phyloP scores from a whole-genome alignment of 92 coral and sea anemone genomes.

The Palythoa grandis region DNA sequence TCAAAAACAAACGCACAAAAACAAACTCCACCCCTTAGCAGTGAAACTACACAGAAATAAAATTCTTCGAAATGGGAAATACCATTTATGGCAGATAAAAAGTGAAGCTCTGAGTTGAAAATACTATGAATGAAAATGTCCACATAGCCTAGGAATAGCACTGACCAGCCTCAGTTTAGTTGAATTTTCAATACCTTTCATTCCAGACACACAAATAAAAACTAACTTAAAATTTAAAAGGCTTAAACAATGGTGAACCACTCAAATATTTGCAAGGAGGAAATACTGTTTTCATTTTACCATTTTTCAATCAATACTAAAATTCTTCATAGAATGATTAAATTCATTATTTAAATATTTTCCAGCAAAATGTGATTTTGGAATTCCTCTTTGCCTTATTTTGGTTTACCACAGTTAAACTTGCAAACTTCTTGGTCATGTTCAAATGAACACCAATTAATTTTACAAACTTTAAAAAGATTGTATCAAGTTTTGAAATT shows the following conservation, averaged over 20 bases:
- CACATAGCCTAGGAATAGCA: slow-evolving; percentile 7
- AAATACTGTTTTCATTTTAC: not conserved
- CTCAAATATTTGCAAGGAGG: slow-evolving; percentile 2
- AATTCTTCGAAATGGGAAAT: not conserved
- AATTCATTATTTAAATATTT: too few relatives aligned
- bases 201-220: slow-evolving; percentile 1
- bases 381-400: slow-evolving; percentile 14
- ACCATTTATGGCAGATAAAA: not conserved
- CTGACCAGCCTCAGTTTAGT: slow-evolving; percentile 35
- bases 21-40: not conserved
- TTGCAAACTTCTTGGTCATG: slow-evolving; percentile 9
- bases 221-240: not conserved
- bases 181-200: not conserved
- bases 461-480: not conserved
- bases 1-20: not conserved
- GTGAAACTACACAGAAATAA: not conserved
- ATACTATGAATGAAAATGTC: not conserved
- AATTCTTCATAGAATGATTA: too few relatives aligned
- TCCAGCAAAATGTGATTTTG: not conserved
- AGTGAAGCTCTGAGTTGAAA: not conserved
- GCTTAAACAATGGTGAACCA: slow-evolving; percentile 1
- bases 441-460: not conserved
- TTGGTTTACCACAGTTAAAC: slow-evolving; percentile 23
- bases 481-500: not conserved
- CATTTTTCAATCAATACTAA: too few relatives aligned